Evolutionary conservation across 2,888 invertebrate genomes (phyloP), one percentile per base, ranked within the genome.

Genomic region (Papilio gigon): DNA sequence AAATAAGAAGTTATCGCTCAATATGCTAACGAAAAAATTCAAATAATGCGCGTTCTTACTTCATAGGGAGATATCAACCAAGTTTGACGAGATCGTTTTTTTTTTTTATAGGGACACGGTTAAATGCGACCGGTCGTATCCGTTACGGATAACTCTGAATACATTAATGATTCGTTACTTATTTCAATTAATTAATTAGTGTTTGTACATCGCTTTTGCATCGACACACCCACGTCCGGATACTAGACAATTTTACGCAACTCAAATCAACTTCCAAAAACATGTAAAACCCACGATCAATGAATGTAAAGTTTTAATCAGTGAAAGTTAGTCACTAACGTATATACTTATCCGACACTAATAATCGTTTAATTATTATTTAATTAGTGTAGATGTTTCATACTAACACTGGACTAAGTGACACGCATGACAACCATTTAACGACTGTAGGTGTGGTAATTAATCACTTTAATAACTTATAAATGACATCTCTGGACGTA

Each of bases 111-210:
- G 69, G 68, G 65, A 61, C 69, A 65, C 60, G n/a, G 50, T 61
- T 56, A 61, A 69, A 69, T 69, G 69, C 65, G 69, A 69, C 65
- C 69, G 61, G 53, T 61, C 61, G 69, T 68, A 68, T 68, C 65
- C 64, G 68, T 68, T 65, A 68, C 68, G 65, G 65, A 69, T 69
- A 69, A 37, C 65, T 59, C 65, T 69, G 65, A 69, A 69, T 69
- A 65, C 61, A 65, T 65, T 69, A 65, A 42, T 60, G 53, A 65
- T 65, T 61, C 69, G 60, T 69, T 42, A 27, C 14, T 69, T 61
- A 65, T 61, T 65, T 27, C 61, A 60, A 69, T 61, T 65, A 65
- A 65, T 69, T 53, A 53, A 69, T 65, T 25, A 35, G 27, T 61
- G 53, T 69, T 69, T 65, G 69, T 42, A 69, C 69, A 65, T 65